Percentiles rank a stretch among this genome's conserved stretches.
Conservation (phyloP, 2,888 invertebrate species). For the Drosophila robusta region DNA sequence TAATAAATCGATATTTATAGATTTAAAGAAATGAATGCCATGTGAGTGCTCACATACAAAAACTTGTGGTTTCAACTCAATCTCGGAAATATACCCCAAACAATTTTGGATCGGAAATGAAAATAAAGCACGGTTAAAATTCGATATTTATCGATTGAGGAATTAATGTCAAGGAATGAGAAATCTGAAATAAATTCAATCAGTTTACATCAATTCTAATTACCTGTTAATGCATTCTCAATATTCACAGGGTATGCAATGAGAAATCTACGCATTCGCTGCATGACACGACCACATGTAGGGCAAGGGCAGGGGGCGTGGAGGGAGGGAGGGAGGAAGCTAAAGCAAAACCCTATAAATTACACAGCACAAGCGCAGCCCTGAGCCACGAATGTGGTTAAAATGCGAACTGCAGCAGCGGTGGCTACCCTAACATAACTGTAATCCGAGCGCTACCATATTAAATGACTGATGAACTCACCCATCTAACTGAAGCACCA, state of each 20-base stretch:
- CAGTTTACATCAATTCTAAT: too few species aligned
- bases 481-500: constrained; percentile 29
- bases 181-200: too few species aligned
- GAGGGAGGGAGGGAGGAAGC: neutral
- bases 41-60: too few species aligned
- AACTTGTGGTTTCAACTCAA: too few species aligned
- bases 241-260: constrained; percentile 15
- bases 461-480: constrained; percentile 46
- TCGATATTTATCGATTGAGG: too few species aligned
- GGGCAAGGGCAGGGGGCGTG: constrained; percentile 7
- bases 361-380: constrained; percentile 33
- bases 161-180: too few species aligned
- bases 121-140: too few species aligned
- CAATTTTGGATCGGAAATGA: too few species aligned
- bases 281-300: constrained; percentile 56
- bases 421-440: constrained; percentile 46
- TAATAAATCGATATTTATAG: too few species aligned
- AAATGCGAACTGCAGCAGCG: constrained; percentile 20
- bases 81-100: too few species aligned
- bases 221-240: neutral
- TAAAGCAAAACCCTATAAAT: constrained; percentile 40
- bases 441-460: constrained; percentile 63
- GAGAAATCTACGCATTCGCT: constrained; percentile 49
- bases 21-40: too few species aligned
- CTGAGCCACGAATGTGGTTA: constrained; percentile 48